Conservation (phyloP, 2,797 vertebrate genomes). For the Oreochromis mossambicus region DNA sequence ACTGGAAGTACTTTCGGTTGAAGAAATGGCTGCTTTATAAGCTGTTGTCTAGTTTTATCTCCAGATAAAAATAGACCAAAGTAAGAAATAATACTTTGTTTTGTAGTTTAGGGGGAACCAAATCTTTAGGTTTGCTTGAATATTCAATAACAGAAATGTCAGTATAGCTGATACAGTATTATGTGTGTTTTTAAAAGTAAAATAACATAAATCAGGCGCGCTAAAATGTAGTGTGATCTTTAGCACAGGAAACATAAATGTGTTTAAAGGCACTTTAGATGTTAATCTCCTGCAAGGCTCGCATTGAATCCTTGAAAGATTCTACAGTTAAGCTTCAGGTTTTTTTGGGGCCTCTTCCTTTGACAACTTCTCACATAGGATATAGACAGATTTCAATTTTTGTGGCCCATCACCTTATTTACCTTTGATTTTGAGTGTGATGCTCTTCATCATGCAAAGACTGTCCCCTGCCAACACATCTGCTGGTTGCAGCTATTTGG, state of each 20-base stretch:
- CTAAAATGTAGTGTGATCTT: neutral
- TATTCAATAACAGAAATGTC: neutral
- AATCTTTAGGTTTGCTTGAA: neutral
- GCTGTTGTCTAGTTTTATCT: neutral
- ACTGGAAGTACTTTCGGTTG: neutral
- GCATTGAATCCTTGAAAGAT: neutral
- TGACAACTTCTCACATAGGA: neutral
- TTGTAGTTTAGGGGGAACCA: neutral
- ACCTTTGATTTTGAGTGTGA: neutral
- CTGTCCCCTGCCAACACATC: constrained; percentile 29
- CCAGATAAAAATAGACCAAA: neutral
- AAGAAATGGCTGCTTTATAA: neutral
- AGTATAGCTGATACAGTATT: neutral
- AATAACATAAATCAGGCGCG: neutral
- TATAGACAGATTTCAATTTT: neutral
- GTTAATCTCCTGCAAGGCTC: neutral
- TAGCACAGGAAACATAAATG: neutral
- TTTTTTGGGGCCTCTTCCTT: neutral
- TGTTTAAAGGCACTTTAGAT: neutral
- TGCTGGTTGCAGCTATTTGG: constrained; percentile 45
- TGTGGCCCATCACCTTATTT: constrained; percentile 19
- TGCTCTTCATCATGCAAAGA: constrained; percentile 22
- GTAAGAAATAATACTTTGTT: neutral
- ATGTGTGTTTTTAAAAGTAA: neutral
- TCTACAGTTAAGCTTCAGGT: neutral